Evolutionary conservation across 2,888 invertebrate genomes (phyloP).

Genomic region (Eueremaeus valkanovi): DNA sequence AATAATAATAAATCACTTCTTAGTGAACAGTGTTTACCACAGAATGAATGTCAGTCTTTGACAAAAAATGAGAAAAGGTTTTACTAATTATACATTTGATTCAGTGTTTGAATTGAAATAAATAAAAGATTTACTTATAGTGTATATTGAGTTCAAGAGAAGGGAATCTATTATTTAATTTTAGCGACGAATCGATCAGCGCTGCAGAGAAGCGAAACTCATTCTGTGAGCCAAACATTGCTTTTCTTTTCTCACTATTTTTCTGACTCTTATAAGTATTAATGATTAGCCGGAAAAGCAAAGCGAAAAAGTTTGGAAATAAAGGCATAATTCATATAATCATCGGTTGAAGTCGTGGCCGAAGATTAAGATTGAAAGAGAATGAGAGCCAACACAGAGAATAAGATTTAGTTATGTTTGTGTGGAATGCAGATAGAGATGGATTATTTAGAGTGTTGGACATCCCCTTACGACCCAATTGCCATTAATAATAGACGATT

Average conservation of each 20-base stretch:
- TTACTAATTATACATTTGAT: too few relatives aligned
- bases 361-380: conserved; percentile 20
- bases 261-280: conserved; percentile 12
- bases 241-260: not conserved
- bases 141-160: not conserved
- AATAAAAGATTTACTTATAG: too few relatives aligned
- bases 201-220: not conserved
- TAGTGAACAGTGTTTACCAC: too few relatives aligned
- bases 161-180: not conserved
- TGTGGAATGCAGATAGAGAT: conserved; percentile 19
- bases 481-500: conserved; percentile 34
- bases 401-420: not conserved
- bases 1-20: too few relatives aligned
- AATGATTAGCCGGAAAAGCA: conserved; percentile 30
- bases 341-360: not conserved
- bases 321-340: conserved; percentile 36
- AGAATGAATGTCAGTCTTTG: too few relatives aligned
- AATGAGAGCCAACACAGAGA: not conserved
- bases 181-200: not conserved
- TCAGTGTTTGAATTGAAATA: too few relatives aligned
- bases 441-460: conserved; percentile 28
- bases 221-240: not conserved
- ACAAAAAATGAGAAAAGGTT: too few relatives aligned
- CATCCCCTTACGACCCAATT: conserved; percentile 26
- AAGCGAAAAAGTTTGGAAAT: conserved; percentile 14